Conservation (phyloP, 2,888 invertebrate genomes). For the Rosalia funebris region DNA sequence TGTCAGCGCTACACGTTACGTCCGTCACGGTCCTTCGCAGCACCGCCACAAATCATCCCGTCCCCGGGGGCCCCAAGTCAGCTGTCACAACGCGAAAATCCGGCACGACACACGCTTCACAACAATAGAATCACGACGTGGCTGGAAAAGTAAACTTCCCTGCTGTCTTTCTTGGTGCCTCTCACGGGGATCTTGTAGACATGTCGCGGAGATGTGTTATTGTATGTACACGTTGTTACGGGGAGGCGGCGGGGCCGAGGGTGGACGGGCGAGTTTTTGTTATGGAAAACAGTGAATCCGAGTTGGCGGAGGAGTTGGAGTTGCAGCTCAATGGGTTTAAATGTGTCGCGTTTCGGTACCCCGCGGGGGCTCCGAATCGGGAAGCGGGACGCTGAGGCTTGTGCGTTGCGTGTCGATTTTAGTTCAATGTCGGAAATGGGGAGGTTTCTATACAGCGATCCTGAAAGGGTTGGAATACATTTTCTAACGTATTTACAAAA, state of each 20-base stretch:
- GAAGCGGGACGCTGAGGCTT: too few relatives aligned
- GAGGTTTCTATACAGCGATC: too few relatives aligned
- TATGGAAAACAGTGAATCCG: conserved; percentile 32
- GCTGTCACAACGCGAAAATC: conserved; percentile 63
- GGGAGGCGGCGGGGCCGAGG: not conserved
- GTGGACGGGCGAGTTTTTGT: conserved; percentile 25
- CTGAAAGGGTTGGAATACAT: too few relatives aligned
- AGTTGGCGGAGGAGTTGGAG: conserved; percentile 10
- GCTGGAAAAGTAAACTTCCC: conserved; percentile 59
- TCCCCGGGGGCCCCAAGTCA: conserved; percentile 59
- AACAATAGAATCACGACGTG: conserved; percentile 65
- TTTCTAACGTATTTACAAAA: too few relatives aligned
- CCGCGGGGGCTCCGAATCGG: not conserved
- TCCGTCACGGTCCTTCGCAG: conserved; percentile 15
- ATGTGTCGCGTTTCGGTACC: conserved; percentile 9
- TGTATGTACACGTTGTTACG: conserved; percentile 26
- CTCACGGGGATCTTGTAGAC: conserved; percentile 20
- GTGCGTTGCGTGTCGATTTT: too few relatives aligned
- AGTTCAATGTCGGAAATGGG: too few relatives aligned
- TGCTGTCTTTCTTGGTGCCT: conserved; percentile 11
- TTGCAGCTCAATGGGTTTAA: conserved; percentile 11
- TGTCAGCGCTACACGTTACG: conserved; percentile 20
- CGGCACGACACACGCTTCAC: conserved; percentile 62
- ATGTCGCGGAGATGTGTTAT: conserved; percentile 22
- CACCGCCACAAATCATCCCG: conserved; percentile 50